These are phyloP conservation scores for Drosophila meridiana DNA, from an alignment of 2,888 invertebrate species.

Conservation along the genomic window DNA sequence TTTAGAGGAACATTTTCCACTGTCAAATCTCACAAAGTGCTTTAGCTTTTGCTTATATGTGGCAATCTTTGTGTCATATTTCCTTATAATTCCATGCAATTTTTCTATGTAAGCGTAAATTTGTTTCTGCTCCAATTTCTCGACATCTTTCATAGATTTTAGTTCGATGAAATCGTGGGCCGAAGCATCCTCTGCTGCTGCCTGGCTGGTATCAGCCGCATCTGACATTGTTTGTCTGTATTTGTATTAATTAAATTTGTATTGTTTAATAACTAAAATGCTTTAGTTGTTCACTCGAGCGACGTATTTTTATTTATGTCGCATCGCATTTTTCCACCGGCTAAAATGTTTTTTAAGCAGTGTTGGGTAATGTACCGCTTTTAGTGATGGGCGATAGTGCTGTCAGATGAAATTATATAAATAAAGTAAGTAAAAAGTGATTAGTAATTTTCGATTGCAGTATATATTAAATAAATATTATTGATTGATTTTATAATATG, in stretches of 20 bases:
- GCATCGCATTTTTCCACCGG: constrained; percentile 21
- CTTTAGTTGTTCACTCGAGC: not conserved
- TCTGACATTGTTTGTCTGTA: constrained; percentile 33
- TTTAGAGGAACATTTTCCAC: fast-evolving
- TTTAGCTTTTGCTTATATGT: constrained; percentile 87
- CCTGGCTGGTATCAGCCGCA: not conserved
- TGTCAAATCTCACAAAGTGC: constrained; percentile 85
- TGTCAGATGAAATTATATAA: not conserved
- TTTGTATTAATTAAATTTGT: not conserved
- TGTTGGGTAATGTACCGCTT: not conserved
- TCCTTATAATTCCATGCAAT: constrained; percentile 77
- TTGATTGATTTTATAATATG: not conserved
- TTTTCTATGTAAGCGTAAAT: constrained; percentile 77
- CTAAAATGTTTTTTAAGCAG: constrained; percentile 10
- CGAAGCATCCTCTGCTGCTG: constrained; percentile 14
- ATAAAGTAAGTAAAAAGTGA: too few species aligned
- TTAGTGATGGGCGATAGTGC: constrained; percentile 10
- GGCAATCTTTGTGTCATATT: constrained; percentile 87
- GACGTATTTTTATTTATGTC: not conserved
- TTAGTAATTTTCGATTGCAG: too few species aligned
- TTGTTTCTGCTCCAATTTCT: constrained; percentile 58
- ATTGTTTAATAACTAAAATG: not conserved
- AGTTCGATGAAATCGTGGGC: constrained; percentile 58
- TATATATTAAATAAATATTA: too few species aligned
- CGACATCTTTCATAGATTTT: constrained; percentile 56